A percentile compares a stretch with the other conserved stretches of the same genome.
Evolutionary conservation across 2,797 vertebrate genomes (phyloP).

Genomic region (Bryconaethiops microstoma): DNA sequence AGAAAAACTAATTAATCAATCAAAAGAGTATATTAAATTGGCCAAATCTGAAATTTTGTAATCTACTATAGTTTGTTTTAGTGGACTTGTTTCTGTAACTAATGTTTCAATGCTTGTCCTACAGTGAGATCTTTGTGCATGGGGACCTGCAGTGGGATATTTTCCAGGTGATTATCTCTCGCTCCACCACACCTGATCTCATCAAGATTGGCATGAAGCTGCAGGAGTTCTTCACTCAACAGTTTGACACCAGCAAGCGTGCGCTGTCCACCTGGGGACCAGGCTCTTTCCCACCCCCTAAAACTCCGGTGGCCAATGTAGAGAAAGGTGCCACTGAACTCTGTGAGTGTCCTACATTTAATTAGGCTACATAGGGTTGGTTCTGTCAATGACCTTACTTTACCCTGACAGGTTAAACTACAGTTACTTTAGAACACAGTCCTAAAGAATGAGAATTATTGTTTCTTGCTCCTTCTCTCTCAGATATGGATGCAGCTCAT

Average conservation of each 20-base stretch:
- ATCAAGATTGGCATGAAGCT: conserved; percentile 99
- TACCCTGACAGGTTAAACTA: not conserved
- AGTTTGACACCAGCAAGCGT: conserved; percentile 98
- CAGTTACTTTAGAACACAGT: not conserved
- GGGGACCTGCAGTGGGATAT: conserved; percentile 99
- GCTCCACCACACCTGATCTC: conserved; percentile 97
- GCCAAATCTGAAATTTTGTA: not conserved
- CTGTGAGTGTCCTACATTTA: conserved; percentile 73
- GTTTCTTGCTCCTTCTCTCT: not conserved
- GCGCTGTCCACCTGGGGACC: conserved; percentile 98
- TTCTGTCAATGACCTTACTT: not conserved
- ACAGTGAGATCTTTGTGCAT: conserved; percentile 95
- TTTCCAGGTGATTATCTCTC: conserved; percentile 99
- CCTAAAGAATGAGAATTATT: not conserved
- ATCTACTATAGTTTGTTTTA: not conserved
- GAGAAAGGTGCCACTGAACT: conserved; percentile 90
- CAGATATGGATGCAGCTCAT: conserved; percentile 95
- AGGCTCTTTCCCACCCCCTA: conserved; percentile 92
- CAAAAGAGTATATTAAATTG: not conserved
- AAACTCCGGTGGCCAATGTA: conserved; percentile 83
- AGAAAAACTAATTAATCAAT: not conserved
- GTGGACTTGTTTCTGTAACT: too few species aligned
- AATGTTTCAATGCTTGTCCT: conserved; percentile 11
- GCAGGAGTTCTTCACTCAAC: conserved; percentile 99
- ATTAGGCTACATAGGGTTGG: not conserved